Evolutionary conservation across 2,113 vertebrate genomes (phyloP), one percentile per base, ranked within the genome.

Genomic region (Dipodomys ordii): DNA sequence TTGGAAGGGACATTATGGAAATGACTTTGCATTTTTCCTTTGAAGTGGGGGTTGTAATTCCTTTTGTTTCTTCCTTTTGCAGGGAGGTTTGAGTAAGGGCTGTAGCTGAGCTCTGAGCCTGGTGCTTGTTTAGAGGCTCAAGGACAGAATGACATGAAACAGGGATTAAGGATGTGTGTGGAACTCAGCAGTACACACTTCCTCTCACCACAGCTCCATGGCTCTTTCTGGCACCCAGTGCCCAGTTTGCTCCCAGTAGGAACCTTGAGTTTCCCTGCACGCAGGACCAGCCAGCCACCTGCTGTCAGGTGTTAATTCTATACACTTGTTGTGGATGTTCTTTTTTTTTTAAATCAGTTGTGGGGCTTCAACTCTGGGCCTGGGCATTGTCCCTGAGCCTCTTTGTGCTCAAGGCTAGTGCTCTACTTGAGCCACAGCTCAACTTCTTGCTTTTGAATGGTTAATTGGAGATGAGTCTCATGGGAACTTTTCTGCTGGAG

Each of bases 1-100:
- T 57, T 89, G 67, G 71, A 79, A 91, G 86, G 65, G 60, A 90
- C 9, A 60, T 60, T 11, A 28, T 64, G 86, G 53, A 74, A 76
- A 11, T 87, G n/a, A 49, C 72, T 27, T 78, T 94, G 35, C 49
- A 22, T 76, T 76, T 96, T 93, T 96, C 74, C 71, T 76, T 83
- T 27, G 68, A 81, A 93, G 57, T 90, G 39, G 69, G 69, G 32
- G 73, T 78, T 90, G 89, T 86, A 46, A 57, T 86, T 73, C 44
- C 87, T 87, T 74, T 84, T 20, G 95, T 95, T 39, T 39, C 35
- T 39, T 69, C 80, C 23, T 96, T 95, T 69, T 84, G 44, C 44
- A 94, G 81, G 86, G 90, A 87, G 19, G 27, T 89, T 91, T 95
- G 90, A 85, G 82, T 60, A 90, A 84, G 68, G 62, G 46, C 68